A percentile compares a stretch with the other conserved stretches of the same genome.
phyloP scores from a whole-genome alignment of 64 coral and sea anemone genomes.

The Montipora capricornis region DNA sequence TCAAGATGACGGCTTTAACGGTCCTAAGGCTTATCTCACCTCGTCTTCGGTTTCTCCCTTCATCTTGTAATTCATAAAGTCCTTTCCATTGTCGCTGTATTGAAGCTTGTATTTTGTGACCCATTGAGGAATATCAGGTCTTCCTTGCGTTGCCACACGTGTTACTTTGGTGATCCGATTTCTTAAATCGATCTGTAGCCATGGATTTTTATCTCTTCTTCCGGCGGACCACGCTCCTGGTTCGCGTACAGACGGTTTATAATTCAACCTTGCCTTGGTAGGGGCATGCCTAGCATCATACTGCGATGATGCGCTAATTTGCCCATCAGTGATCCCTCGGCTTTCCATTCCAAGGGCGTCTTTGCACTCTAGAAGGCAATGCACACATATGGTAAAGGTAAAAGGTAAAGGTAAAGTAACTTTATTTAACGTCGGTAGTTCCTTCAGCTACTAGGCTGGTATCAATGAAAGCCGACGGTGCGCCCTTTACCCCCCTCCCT shows the following conservation, averaged over 20 bases:
- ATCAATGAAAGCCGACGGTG: too few relatives aligned
- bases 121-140: neutral
- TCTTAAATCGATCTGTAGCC: slow-evolving; percentile 21
- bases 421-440: too few relatives aligned
- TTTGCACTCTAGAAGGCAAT: neutral
- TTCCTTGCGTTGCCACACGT: slow-evolving; percentile 26
- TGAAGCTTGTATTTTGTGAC: slow-evolving; percentile 15
- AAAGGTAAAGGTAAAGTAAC: too few relatives aligned
- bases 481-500: too few relatives aligned
- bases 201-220: neutral
- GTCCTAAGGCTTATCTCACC: neutral
- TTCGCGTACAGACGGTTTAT: neutral
- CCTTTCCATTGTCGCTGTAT: neutral
- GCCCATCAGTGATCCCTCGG: neutral
- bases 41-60: neutral
- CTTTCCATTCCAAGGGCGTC: slow-evolving; percentile 39
- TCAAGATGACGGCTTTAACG: too few relatives aligned
- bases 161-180: neutral
- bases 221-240: neutral
- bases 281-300: neutral
- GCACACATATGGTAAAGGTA: neutral
- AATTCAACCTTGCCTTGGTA: neutral
- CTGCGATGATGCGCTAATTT: slow-evolving; percentile 2
- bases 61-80: neutral
- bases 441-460: too few relatives aligned